Conservation (phyloP, 2,797 vertebrate genomes). For the Pseudochromis fuscus region DNA sequence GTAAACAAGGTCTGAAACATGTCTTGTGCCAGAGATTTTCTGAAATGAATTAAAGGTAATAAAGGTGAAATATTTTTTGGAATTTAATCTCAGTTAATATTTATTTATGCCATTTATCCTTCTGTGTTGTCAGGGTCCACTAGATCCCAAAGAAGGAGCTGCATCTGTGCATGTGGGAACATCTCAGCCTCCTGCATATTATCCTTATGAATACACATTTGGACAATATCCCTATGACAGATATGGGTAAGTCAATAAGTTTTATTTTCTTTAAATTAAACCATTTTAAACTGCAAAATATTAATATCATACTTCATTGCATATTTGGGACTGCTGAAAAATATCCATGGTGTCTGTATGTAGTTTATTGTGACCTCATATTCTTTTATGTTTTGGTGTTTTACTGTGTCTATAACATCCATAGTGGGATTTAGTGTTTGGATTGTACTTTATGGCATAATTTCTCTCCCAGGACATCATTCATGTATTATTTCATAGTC, state of each 20-base stretch:
- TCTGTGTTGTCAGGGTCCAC: conserved; percentile 86
- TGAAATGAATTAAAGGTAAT: not conserved
- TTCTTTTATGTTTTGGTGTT: conserved; percentile 15
- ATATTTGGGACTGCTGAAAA: not conserved
- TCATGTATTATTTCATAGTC: conserved; percentile 25
- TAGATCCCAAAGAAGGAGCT: conserved; percentile 89
- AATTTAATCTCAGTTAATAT: not conserved
- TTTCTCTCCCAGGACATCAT: not conserved
- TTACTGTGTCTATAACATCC: conserved; percentile 13
- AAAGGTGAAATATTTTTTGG: not conserved
- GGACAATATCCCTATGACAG: conserved; percentile 95
- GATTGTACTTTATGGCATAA: not conserved
- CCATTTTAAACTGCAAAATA: not conserved
- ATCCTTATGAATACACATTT: conserved; percentile 92
- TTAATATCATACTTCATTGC: not conserved
- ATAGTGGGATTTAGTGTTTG: not conserved
- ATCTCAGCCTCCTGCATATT: conserved; percentile 89
- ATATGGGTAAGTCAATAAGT: conserved; percentile 83
- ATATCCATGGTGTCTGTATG: not conserved
- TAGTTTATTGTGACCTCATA: conserved; percentile 5
- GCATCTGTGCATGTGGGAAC: conserved; percentile 88
- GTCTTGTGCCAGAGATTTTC: not conserved
- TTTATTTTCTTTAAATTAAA: not conserved
- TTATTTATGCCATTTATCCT: conserved; percentile 6
- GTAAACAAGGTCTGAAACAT: not conserved